These are phyloP conservation scores for Antrozous pallidus DNA, from an alignment of 2,797 vertebrate genomes.

Conservation along the genomic window DNA sequence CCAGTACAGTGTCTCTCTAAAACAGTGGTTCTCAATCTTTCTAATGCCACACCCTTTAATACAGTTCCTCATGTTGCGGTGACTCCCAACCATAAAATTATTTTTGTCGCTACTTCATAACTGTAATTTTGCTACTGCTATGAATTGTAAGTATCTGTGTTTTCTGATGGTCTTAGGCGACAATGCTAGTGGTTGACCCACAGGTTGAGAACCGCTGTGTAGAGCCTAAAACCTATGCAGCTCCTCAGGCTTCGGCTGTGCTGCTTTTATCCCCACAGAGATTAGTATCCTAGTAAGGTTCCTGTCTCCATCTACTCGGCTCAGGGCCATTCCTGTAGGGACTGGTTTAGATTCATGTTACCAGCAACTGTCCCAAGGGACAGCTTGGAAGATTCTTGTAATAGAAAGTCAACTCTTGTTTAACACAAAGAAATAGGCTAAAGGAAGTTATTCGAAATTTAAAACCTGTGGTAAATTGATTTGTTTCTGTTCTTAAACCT, in stretches of 20 bases:
- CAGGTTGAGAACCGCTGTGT: no score
- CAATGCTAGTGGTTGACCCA: no score
- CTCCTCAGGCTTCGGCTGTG: background rate
- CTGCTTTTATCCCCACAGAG: background rate
- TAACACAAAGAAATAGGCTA: background rate
- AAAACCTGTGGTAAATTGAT: background rate
- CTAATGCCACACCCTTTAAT: no score
- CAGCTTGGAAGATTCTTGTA: background rate
- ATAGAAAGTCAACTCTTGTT: background rate
- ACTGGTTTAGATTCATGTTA: background rate
- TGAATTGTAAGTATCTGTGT: no score
- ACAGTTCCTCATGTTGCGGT: no score
- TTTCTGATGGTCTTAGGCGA: no score
- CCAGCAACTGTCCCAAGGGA: background rate
- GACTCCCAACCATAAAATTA: no score
- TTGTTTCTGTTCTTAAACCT: background rate
- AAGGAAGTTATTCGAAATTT: constrained; percentile 17
- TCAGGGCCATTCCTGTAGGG: background rate
- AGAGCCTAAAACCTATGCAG: background rate
- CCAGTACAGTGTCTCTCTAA: background rate
- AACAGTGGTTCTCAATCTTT: no score
- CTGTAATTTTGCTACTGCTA: no score
- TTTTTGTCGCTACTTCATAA: no score
- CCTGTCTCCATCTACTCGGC: background rate
- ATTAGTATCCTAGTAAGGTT: background rate